These are phyloP conservation scores for Rhadina sibilatrix DNA, from an alignment of 2,113 vertebrate species.

Conservation along the genomic window DNA sequence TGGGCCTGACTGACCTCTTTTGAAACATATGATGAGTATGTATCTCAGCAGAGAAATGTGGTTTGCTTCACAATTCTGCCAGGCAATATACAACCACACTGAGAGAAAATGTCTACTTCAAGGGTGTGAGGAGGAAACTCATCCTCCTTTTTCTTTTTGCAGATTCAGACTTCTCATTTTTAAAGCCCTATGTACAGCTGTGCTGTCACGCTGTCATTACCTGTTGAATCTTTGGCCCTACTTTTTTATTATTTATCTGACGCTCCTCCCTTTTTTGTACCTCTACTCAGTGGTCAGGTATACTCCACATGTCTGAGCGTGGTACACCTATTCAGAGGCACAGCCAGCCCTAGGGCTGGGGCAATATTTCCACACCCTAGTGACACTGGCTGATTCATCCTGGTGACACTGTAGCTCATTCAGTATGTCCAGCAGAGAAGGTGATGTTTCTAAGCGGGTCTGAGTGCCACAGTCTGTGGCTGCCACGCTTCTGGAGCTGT, in stretches of 20 bases:
- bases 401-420: background rate
- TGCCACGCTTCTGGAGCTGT: background rate
- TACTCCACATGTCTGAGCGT: rapidly evolving
- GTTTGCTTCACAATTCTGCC: background rate
- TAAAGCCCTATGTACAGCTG: background rate
- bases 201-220: background rate
- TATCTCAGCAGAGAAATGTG: background rate
- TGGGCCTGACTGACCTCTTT: background rate
- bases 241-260: background rate
- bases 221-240: background rate
- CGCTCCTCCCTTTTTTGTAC: no score
- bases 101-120: background rate
- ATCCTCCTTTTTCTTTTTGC: background rate
- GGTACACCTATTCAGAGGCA: background rate
- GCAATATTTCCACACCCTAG: background rate
- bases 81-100: background rate
- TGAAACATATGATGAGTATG: background rate
- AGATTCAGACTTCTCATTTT: background rate
- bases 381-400: background rate
- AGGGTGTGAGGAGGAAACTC: background rate
- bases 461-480: background rate
- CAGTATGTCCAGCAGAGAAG: background rate
- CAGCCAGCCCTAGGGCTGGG: background rate
- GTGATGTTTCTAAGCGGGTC: background rate
- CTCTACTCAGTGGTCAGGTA: background rate